phyloP scores from a whole-genome alignment of 1,140 invertebrate species.

The Drosophila equinoxialis region DNA sequence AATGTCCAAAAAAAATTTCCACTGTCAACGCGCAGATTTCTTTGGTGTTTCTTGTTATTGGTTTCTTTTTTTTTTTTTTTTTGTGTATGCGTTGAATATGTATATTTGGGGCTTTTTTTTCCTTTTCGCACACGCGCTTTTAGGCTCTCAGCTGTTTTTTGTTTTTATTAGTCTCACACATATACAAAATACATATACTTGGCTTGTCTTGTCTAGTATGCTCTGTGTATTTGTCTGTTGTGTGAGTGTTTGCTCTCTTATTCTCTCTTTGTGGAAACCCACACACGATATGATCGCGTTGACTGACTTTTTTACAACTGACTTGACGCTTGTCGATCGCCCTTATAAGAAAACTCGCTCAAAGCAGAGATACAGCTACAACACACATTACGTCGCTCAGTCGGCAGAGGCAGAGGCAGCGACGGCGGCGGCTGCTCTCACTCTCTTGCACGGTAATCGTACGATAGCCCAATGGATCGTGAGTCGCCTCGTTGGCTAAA shows the following conservation, averaged over 20 bases:
- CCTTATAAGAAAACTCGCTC: slow-evolving; percentile 72
- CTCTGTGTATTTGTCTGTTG: not conserved
- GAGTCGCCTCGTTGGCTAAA: slow-evolving; percentile 2
- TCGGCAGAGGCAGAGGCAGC: not conserved
- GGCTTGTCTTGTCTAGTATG: slow-evolving; percentile 1
- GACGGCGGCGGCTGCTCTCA: slow-evolving; percentile 15
- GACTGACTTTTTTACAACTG: slow-evolving; percentile 62
- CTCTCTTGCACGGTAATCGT: slow-evolving; percentile 53
- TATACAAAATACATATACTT: not conserved
- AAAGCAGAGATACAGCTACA: not conserved
- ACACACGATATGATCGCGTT: slow-evolving; percentile 49
- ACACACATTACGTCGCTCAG: slow-evolving; percentile 2
- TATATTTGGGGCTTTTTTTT: slow-evolving; percentile 35
- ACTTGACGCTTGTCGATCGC: slow-evolving; percentile 55
- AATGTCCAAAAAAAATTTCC: slow-evolving; percentile 58
- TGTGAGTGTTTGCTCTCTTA: too few species aligned
- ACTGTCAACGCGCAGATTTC: slow-evolving; percentile 30
- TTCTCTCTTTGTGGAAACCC: not conserved
- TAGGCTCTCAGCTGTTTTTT: slow-evolving; percentile 66
- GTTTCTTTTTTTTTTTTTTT: slow-evolving; percentile 30
- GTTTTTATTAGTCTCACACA: slow-evolving; percentile 50
- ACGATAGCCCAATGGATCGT: slow-evolving; percentile 42
- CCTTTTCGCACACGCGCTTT: slow-evolving; percentile 73
- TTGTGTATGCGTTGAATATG: slow-evolving; percentile 40
- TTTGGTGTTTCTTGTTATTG: slow-evolving; percentile 2